Conservation (phyloP, 2,888 invertebrate species). For the Brachyopa scutellaris region DNA sequence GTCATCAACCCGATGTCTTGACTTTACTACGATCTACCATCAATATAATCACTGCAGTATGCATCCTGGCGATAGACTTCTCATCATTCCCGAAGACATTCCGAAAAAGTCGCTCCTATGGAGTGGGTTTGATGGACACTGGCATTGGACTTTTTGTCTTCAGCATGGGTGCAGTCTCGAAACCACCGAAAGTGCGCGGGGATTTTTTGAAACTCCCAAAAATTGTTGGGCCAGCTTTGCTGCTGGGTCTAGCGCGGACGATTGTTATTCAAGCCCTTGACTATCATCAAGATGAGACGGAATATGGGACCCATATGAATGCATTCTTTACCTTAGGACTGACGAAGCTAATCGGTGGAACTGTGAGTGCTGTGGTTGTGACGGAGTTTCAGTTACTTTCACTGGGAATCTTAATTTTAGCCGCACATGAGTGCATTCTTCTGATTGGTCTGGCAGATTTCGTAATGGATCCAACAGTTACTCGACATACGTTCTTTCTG, state of each 20-base stretch:
- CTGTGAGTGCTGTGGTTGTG: conserved; percentile 76
- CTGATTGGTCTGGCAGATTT: conserved; percentile 86
- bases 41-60: conserved; percentile 88
- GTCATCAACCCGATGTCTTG: conserved; percentile 82
- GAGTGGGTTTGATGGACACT: conserved; percentile 96
- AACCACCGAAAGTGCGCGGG: conserved; percentile 78
- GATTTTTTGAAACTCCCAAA: conserved; percentile 75
- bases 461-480: conserved; percentile 85
- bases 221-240: conserved; percentile 81
- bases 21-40: conserved; percentile 88
- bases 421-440: conserved; percentile 87
- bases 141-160: conserved; percentile 95
- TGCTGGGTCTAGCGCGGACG: conserved; percentile 86
- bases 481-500: conserved; percentile 85
- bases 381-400: conserved; percentile 79
- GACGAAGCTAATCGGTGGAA: conserved; percentile 88
- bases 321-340: conserved; percentile 97
- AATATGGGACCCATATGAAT: conserved; percentile 99
- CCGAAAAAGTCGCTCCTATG: conserved; percentile 93
- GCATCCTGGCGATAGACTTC: conserved; percentile 98
- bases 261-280: conserved; percentile 85
- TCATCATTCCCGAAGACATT: conserved; percentile 91
- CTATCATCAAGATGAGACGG: conserved; percentile 94
- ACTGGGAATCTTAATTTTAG: conserved; percentile 83
- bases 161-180: conserved; percentile 89